A percentile compares a stretch with the other conserved stretches of the same genome.
These are phyloP conservation scores for Clunio marinus DNA, from an alignment of 2,888 invertebrate species.

Conservation along the genomic window DNA sequence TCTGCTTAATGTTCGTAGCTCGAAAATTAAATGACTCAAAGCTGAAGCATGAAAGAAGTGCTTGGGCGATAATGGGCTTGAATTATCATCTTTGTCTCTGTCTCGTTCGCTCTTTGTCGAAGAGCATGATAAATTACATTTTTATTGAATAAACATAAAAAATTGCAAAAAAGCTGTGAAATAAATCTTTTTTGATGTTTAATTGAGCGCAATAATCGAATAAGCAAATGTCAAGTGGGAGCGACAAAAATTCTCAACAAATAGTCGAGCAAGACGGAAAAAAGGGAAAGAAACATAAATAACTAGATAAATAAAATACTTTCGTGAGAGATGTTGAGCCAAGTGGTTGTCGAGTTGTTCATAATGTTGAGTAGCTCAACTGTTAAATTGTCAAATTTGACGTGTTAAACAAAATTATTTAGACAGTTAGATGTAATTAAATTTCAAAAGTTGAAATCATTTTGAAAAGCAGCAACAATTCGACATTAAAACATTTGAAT, in stretches of 20 bases:
- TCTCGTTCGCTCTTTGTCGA: background rate
- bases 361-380: no score
- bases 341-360: no score
- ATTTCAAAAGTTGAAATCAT: no score
- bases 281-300: background rate
- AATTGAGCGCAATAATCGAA: constrained; percentile 36
- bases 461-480: no score
- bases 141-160: constrained; percentile 37
- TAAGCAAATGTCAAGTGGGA: constrained; percentile 25
- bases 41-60: background rate
- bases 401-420: no score
- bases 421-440: no score
- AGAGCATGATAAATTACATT: constrained; percentile 28
- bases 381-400: no score
- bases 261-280: background rate
- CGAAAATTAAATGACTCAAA: constrained; percentile 30
- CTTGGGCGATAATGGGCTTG: constrained; percentile 27
- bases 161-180: constrained; percentile 18
- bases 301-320: background rate
- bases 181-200: constrained; percentile 34
- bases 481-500: no score
- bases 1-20: constrained; percentile 13
- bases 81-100: background rate
- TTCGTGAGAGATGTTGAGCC: background rate
- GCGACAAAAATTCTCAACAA: background rate